Conservation (phyloP, 2,888 invertebrate species). For the Lacanobia wlatinum region DNA sequence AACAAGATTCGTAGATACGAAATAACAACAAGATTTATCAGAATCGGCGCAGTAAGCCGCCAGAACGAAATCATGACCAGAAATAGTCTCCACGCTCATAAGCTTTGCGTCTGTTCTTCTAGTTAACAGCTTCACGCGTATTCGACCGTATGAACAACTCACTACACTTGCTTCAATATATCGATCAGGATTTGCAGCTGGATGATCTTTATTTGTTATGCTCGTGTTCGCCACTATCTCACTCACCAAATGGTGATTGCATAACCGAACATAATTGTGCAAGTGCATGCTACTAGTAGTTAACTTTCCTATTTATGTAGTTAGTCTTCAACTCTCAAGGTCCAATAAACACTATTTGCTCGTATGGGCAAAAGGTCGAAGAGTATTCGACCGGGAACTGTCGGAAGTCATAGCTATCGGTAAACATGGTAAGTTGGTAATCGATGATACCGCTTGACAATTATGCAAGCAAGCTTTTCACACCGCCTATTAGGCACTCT, state of each 20-base stretch:
- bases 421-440: not conserved
- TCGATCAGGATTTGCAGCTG: slow-evolving; percentile 13
- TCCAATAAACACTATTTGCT: too few relatives aligned
- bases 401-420: not conserved
- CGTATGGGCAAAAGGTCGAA: not conserved
- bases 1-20: slow-evolving; percentile 2
- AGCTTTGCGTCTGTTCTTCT: slow-evolving; percentile 43
- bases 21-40: slow-evolving; percentile 35
- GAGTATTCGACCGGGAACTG: not conserved
- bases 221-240: too few relatives aligned
- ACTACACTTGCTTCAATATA: slow-evolving; percentile 19
- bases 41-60: slow-evolving; percentile 21
- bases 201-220: not conserved
- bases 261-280: not conserved
- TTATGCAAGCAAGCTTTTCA: too few relatives aligned
- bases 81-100: slow-evolving; percentile 53
- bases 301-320: too few relatives aligned
- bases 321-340: too few relatives aligned
- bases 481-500: too few relatives aligned
- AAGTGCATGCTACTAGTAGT: not conserved
- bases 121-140: slow-evolving; percentile 45
- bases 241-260: too few relatives aligned
- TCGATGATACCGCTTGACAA: not conserved
- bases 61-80: slow-evolving; percentile 41
- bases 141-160: slow-evolving; percentile 17